Evolutionary conservation across 2,888 invertebrate genomes (phyloP).

Genomic region (Drosophila prostipennis): DNA sequence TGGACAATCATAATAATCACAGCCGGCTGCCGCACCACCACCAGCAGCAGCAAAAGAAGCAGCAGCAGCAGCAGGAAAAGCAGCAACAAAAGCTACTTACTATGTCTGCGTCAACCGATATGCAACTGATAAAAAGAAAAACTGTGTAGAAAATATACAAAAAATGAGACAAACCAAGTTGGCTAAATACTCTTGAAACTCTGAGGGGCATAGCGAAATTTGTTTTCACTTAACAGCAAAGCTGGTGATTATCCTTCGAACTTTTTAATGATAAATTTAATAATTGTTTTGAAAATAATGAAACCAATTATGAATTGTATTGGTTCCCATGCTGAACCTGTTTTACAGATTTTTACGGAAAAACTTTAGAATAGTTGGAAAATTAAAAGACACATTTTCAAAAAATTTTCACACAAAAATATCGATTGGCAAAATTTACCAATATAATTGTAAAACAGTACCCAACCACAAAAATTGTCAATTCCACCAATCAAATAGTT

Average conservation of each 20-base stretch:
- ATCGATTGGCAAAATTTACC: too few relatives aligned
- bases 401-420: too few relatives aligned
- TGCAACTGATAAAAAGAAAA: conserved; percentile 77
- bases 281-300: too few relatives aligned
- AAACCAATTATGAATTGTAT: too few relatives aligned
- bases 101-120: conserved; percentile 78
- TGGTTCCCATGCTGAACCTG: too few relatives aligned
- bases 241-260: neutral
- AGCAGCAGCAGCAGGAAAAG: conserved; percentile 45
- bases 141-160: conserved; percentile 69
- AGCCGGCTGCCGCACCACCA: conserved; percentile 55
- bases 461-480: too few relatives aligned
- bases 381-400: too few relatives aligned
- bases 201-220: neutral
- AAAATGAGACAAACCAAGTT: conserved; percentile 43
- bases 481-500: too few relatives aligned
- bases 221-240: neutral
- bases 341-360: too few relatives aligned
- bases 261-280: too few relatives aligned
- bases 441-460: too few relatives aligned
- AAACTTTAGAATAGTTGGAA: too few relatives aligned
- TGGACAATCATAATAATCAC: conserved; percentile 80
- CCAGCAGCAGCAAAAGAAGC: conserved; percentile 23
- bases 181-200: conserved; percentile 55
- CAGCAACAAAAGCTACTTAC: conserved; percentile 79